These are phyloP conservation scores for Triplophysa dalaica DNA, from an alignment of 2,113 vertebrate genomes.

Conservation along the genomic window DNA sequence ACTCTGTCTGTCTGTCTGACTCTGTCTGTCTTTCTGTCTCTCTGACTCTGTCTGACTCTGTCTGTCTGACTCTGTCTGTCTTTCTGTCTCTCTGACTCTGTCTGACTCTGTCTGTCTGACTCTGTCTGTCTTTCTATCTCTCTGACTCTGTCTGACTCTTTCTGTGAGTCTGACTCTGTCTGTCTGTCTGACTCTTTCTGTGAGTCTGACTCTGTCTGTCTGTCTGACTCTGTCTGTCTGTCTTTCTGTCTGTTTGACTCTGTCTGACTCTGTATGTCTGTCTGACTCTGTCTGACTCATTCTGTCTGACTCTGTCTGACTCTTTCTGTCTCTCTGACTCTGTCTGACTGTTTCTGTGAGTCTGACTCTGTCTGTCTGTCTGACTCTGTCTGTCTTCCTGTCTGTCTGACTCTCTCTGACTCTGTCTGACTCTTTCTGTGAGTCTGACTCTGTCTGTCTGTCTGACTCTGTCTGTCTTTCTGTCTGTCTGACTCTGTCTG, in stretches of 20 bases:
- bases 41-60: neutral
- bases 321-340: neutral
- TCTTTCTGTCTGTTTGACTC: neutral
- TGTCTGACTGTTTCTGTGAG: neutral
- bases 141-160: neutral
- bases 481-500: neutral
- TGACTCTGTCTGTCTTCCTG: neutral
- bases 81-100: neutral
- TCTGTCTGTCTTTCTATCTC: neutral
- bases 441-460: neutral
- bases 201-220: neutral
- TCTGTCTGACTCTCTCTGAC: neutral
- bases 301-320: neutral
- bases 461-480: neutral
- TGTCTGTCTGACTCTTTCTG: neutral
- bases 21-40: neutral
- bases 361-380: neutral
- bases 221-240: neutral
- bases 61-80: neutral
- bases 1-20: neutral
- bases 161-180: neutral
- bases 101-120: neutral
- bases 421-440: neutral
- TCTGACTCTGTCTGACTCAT: neutral
- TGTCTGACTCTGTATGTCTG: neutral